These are phyloP conservation scores for Xylota segnis DNA, from an alignment of 2,888 invertebrate genomes.

Conservation along the genomic window DNA sequence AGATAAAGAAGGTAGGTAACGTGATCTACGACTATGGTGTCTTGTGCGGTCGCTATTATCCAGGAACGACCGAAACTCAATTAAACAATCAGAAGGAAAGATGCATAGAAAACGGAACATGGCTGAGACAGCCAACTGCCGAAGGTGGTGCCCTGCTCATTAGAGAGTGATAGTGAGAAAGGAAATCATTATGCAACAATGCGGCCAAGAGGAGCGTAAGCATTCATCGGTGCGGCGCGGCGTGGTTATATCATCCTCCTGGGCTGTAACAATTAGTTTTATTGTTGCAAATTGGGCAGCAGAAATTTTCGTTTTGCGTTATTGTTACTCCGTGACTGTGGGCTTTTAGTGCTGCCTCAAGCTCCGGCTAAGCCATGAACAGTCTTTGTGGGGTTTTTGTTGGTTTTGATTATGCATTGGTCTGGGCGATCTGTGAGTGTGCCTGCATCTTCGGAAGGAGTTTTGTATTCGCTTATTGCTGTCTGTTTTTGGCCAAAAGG, in stretches of 20 bases:
- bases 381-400: neutral
- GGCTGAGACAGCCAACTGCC: neutral
- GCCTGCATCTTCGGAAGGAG: conserved; percentile 1
- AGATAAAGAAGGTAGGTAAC: conserved; percentile 38
- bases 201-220: conserved; percentile 34
- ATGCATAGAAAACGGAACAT: conserved; percentile 48
- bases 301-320: conserved; percentile 34
- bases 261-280: conserved; percentile 64
- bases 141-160: conserved; percentile 65
- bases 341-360: conserved; percentile 11
- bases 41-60: conserved; percentile 46
- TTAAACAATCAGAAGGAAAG: conserved; percentile 63
- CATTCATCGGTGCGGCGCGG: conserved; percentile 11
- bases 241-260: conserved; percentile 66
- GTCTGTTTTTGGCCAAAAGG: neutral
- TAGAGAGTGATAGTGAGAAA: conserved; percentile 58
- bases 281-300: conserved; percentile 60
- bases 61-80: conserved; percentile 57
- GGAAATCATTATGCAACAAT: conserved; percentile 53
- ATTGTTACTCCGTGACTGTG: conserved; percentile 52
- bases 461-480: neutral
- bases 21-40: conserved; percentile 40
- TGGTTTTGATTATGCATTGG: neutral
- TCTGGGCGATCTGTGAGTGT: neutral
- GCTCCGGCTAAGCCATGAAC: conserved; percentile 7